Conservation (phyloP, 2,113 vertebrate genomes). For the Reinhardtius hippoglossoides region DNA sequence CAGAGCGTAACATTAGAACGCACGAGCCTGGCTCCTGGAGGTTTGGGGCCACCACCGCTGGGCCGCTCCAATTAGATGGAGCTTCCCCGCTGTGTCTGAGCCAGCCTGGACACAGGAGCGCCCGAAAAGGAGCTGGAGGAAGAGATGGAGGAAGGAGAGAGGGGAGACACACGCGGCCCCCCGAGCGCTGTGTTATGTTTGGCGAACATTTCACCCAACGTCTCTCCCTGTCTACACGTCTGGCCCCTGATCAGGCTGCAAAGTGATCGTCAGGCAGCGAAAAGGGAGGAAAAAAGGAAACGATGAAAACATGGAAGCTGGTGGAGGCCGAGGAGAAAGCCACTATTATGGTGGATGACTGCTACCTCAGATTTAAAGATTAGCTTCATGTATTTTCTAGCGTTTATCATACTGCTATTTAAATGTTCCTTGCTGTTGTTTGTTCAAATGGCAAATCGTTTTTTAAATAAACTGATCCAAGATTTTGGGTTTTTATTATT, state of each 20-base stretch:
- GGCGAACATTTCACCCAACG: conserved; percentile 49
- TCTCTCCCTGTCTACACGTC: conserved; percentile 56
- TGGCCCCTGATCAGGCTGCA: conserved; percentile 48
- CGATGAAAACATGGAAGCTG: conserved; percentile 19
- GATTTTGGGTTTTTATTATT: too few species aligned
- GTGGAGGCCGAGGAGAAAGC: conserved; percentile 17
- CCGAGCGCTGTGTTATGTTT: conserved; percentile 68
- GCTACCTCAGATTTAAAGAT: not conserved
- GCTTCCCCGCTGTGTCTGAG: conserved; percentile 87
- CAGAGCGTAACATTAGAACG: conserved; percentile 89
- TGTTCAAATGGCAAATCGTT: too few species aligned
- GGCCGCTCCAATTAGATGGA: conserved; percentile 86
- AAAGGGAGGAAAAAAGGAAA: conserved; percentile 11
- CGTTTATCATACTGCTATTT: too few species aligned
- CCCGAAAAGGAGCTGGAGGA: conserved; percentile 78
- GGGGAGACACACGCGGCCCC: conserved; percentile 33
- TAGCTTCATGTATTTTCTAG: not conserved
- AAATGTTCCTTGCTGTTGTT: too few species aligned
- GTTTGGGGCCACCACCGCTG: conserved; percentile 82
- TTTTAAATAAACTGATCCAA: too few species aligned
- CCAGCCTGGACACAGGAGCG: conserved; percentile 81
- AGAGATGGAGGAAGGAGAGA: conserved; percentile 64
- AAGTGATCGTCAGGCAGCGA: conserved; percentile 41
- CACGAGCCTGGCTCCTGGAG: conserved; percentile 83
- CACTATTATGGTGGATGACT: not conserved